These are phyloP conservation scores for Halichoeres trimaculatus DNA, from an alignment of 2,113 vertebrate genomes.

Conservation along the genomic window DNA sequence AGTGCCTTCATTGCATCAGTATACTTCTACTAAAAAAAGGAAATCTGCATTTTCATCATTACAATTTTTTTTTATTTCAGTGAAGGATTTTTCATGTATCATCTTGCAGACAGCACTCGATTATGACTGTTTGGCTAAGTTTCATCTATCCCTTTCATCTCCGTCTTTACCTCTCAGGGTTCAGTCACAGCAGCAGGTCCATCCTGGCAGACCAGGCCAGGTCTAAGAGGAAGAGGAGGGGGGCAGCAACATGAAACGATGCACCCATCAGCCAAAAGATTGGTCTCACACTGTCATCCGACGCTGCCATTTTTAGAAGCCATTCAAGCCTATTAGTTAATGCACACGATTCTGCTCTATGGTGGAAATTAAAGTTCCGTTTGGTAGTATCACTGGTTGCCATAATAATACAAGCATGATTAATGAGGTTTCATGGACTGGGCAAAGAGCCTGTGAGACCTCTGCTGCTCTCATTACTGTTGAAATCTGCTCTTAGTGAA, in stretches of 20 bases:
- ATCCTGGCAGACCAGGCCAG: slow-evolving; percentile 36
- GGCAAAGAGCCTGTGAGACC: not conserved
- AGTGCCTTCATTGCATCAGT: too few species aligned
- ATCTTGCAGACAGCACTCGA: too few species aligned
- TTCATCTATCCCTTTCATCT: not conserved
- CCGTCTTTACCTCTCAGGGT: slow-evolving; percentile 19
- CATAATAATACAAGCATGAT: slow-evolving; percentile 13
- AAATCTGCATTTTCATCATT: too few species aligned
- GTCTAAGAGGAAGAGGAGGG: slow-evolving; percentile 39
- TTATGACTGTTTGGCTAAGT: too few species aligned
- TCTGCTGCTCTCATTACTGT: slow-evolving; percentile 26
- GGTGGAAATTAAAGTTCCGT: slow-evolving; percentile 41
- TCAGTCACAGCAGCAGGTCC: slow-evolving; percentile 32
- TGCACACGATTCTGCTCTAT: slow-evolving; percentile 43
- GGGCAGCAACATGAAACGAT: slow-evolving; percentile 69
- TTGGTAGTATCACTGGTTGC: not conserved
- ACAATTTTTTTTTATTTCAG: too few species aligned
- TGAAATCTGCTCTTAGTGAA: slow-evolving; percentile 3
- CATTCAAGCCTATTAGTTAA: slow-evolving; percentile 62
- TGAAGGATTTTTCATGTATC: too few species aligned
- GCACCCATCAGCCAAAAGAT: slow-evolving; percentile 76
- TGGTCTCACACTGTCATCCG: slow-evolving; percentile 79
- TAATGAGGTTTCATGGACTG: slow-evolving; percentile 1
- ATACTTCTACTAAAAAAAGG: too few species aligned
- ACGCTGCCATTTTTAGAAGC: slow-evolving; percentile 79